Conservation (phyloP, 64 coral and sea anemone genomes). For the Orbicella faveolata region DNA sequence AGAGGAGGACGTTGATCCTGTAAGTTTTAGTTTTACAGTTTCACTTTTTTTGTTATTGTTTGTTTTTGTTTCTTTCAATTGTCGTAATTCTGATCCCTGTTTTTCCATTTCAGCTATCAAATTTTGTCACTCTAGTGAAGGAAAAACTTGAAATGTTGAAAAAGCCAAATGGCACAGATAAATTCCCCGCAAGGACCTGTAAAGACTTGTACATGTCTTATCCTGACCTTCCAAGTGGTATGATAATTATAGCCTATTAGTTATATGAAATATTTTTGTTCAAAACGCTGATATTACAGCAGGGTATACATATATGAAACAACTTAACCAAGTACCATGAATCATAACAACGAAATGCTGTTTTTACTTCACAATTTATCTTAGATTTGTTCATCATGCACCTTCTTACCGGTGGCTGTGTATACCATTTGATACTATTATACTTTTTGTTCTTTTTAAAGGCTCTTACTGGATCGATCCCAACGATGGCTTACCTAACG, state of each 20-base stretch:
- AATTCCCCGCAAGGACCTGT: slow-evolving; percentile 55
- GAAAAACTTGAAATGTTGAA: slow-evolving; percentile 4
- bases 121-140: slow-evolving; percentile 24
- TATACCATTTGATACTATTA: background rate
- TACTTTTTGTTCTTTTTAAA: background rate
- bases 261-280: background rate
- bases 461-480: slow-evolving; percentile 97
- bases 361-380: too few species aligned
- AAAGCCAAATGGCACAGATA: slow-evolving; percentile 45
- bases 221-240: slow-evolving; percentile 54
- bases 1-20: background rate
- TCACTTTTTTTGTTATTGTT: background rate
- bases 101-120: slow-evolving; percentile 29
- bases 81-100: background rate
- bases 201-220: slow-evolving; percentile 65
- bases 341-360: too few species aligned
- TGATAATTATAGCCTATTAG: background rate
- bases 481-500: slow-evolving; percentile 83
- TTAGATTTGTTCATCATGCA: too few species aligned
- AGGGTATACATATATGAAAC: too few species aligned
- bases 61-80: background rate
- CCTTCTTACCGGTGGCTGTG: too few species aligned
- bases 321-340: too few species aligned
- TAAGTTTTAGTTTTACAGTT: background rate
- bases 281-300: too few species aligned